A percentile compares a stretch with the other conserved stretches of the same genome.
These are phyloP conservation scores for Xiphophorus couchianus DNA, from an alignment of 2,113 vertebrate species.

Conservation along the genomic window DNA sequence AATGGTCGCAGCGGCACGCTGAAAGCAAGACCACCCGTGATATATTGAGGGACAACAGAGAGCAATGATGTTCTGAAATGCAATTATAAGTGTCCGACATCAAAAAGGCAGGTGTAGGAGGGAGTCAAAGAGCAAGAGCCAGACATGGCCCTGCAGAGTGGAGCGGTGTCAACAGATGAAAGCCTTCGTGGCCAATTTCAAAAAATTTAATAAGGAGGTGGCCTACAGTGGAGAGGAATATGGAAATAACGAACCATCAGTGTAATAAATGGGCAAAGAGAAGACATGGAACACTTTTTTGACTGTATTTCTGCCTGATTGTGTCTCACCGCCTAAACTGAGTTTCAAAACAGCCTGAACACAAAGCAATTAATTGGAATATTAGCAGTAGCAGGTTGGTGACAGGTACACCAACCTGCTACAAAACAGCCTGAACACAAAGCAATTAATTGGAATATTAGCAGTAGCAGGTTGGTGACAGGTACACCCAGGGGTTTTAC, in stretches of 20 bases:
- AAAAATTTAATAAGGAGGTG: neutral
- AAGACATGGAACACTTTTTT: neutral
- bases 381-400: slow-evolving; percentile 8
- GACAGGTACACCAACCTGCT: slow-evolving; percentile 21
- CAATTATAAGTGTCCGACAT: slow-evolving; percentile 31
- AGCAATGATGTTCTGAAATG: slow-evolving; percentile 25
- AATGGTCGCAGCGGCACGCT: slow-evolving; percentile 5
- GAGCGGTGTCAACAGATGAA: slow-evolving; percentile 26
- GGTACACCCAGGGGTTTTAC: slow-evolving; percentile 3
- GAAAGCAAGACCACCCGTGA: neutral
- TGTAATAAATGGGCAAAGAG: neutral
- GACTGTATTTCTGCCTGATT: neutral
- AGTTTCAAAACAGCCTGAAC: slow-evolving; percentile 2
- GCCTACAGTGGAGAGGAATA: neutral
- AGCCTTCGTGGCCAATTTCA: slow-evolving; percentile 1
- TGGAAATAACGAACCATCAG: neutral
- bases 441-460: slow-evolving; percentile 28
- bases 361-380: slow-evolving; percentile 16
- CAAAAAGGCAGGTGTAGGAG: slow-evolving; percentile 30
- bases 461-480: slow-evolving; percentile 10
- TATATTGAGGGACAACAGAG: slow-evolving; percentile 15
- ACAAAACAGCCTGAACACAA: neutral
- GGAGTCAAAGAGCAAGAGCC: slow-evolving; percentile 21
- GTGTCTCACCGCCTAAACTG: neutral
- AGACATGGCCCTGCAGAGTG: neutral